Base-by-base conservation (phyloP, 2,888 invertebrate genomes). In the Leucozona laternaria region DNA sequence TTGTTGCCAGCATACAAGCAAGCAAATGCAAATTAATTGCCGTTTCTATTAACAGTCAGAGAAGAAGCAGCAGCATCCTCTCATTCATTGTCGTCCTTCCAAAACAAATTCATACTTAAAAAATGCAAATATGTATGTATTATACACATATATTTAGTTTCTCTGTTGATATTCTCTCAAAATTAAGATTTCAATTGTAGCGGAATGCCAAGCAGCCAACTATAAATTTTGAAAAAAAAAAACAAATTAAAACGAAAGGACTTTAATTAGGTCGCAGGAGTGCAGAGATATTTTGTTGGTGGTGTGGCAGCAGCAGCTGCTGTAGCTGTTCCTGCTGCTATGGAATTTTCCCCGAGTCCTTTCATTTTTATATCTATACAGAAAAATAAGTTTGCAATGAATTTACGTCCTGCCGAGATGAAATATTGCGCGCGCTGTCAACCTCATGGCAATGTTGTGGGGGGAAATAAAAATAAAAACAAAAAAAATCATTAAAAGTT, bases 401-500 rank as follows among this genome's bases (percentile, higher is more conserved):
- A 84, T 79, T 84, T 84, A 79, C 79, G 76, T 84, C 84, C 84
- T 43, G 7, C n/a, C 75, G 75, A 50, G 64, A 78, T 68, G 60
- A 72, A 50, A 71, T 71, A 53, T 76, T 62, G 34, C 34, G 17
- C 66, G 15, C 31, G 20, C 66, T 66, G 66, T 66, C 66, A 48
- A 66, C 66, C 48, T 66, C 66, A 66, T 45, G 20, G 10, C 15
- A 20, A 34, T 66, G 66, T n/a, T n/a, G 45, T 28, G 13, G 17
- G 45, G 64, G 17, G 6, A 8, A 31, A 8, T 2, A 13, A 13
- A 4, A 1, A 25, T 8, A 31, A 31, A 10, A 8, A 25, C 28
- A 45, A 64, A 45, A 58, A 17, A 10, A 28, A 43, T 45, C 43
- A 43, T 64, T 64, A 66, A 31, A 66, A 66, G 48, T 66, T 66